Percentiles rank a stretch among this genome's conserved stretches.
Conservation (phyloP, 2,888 invertebrate species). For the Bursaphelenchus okinawaensis region DNA sequence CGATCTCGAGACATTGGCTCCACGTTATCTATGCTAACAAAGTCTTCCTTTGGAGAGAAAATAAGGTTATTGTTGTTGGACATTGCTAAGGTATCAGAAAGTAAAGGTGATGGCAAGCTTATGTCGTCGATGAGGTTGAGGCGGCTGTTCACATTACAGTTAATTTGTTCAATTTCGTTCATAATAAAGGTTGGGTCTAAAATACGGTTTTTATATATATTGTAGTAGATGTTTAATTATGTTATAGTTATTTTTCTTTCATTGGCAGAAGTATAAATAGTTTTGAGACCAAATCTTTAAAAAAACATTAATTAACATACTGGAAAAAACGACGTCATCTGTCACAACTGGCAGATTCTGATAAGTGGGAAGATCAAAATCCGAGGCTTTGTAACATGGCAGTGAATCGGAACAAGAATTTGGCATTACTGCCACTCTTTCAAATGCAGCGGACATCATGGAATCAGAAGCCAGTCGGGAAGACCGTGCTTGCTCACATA, state of each 20-base stretch:
- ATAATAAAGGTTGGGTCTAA: background rate
- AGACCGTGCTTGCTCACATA: background rate
- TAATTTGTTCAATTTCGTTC: background rate
- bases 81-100: background rate
- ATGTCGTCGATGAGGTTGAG: background rate
- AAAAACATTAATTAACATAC: background rate
- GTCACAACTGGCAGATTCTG: background rate
- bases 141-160: background rate
- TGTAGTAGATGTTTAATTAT: too few relatives aligned
- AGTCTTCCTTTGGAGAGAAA: background rate
- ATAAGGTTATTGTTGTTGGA: background rate
- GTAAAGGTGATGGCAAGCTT: background rate
- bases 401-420: background rate
- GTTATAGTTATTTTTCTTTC: too few relatives aligned
- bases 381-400: background rate
- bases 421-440: background rate
- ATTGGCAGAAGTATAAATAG: too few relatives aligned
- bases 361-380: background rate
- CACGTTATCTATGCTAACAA: constrained; percentile 32
- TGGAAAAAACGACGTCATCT: background rate
- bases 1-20: constrained; percentile 61
- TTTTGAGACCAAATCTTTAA: background rate
- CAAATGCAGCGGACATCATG: background rate
- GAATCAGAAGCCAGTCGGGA: background rate
- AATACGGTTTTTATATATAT: too few relatives aligned